A percentile compares a stretch with the other conserved stretches of the same genome.
phyloP scores from a whole-genome alignment of 2,113 vertebrate species.

The Coturnix japonica region DNA sequence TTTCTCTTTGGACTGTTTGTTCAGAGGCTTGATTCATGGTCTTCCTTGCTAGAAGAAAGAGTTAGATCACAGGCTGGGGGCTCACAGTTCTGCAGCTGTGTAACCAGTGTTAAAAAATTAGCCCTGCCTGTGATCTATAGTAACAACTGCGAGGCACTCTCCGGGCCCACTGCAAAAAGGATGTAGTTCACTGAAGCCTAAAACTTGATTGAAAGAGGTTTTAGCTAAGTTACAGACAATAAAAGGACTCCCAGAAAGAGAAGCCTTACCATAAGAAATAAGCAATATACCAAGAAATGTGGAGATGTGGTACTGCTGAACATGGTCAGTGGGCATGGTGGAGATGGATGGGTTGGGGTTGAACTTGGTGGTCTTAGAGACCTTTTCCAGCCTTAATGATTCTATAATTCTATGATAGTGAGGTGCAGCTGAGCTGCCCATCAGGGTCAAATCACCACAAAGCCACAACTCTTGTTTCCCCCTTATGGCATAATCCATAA shows the following conservation, averaged over 20 bases:
- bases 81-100: neutral
- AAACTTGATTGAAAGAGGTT: neutral
- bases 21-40: accelerated
- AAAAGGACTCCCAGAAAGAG: neutral
- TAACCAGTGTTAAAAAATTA: neutral
- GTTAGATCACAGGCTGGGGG: neutral
- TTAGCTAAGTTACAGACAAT: neutral
- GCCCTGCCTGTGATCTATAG: neutral
- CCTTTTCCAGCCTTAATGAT: too few species aligned
- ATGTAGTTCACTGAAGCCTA: neutral
- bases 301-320: too few species aligned
- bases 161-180: neutral
- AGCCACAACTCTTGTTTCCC: neutral
- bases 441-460: neutral
- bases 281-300: neutral
- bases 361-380: too few species aligned
- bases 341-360: too few species aligned
- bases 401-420: neutral
- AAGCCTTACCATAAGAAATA: neutral
- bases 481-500: neutral
- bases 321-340: too few species aligned
- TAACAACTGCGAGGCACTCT: neutral
- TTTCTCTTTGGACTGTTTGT: neutral
- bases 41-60: neutral
- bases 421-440: neutral